phyloP scores from a whole-genome alignment of 2,797 vertebrate species.

The Tokudaia muenninki region DNA sequence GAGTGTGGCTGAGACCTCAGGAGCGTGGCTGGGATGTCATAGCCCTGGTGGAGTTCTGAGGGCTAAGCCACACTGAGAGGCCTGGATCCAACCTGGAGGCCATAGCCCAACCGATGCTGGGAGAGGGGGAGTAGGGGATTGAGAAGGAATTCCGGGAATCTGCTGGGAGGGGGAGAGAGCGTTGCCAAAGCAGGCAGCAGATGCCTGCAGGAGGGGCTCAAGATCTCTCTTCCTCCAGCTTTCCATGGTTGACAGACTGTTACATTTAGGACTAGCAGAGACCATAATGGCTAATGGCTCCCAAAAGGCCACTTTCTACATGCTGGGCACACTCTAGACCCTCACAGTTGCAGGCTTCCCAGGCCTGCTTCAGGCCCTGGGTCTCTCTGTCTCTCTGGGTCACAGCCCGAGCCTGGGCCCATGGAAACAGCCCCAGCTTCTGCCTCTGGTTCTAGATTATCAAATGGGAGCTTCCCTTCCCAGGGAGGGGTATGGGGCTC shows the following conservation, averaged over 20 bases:
- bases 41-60: not conserved
- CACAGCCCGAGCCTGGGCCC: not conserved
- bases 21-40: not conserved
- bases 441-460: not conserved
- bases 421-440: not conserved
- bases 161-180: not conserved
- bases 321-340: not conserved
- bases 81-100: not conserved
- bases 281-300: not conserved
- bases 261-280: not conserved
- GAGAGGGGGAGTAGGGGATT: not conserved
- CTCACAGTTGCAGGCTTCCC: not conserved
- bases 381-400: not conserved
- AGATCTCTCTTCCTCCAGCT: not conserved
- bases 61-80: not conserved
- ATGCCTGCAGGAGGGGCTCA: not conserved
- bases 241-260: not conserved
- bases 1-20: not conserved
- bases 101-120: not conserved
- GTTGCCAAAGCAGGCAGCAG: not conserved
- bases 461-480: not conserved
- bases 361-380: not conserved
- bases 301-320: not conserved
- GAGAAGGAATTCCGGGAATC: slow-evolving; percentile 48
- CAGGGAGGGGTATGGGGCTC: not conserved